These are phyloP conservation scores for Mandrillus leucophaeus DNA, from an alignment of 2,113 vertebrate species.

Conservation along the genomic window DNA sequence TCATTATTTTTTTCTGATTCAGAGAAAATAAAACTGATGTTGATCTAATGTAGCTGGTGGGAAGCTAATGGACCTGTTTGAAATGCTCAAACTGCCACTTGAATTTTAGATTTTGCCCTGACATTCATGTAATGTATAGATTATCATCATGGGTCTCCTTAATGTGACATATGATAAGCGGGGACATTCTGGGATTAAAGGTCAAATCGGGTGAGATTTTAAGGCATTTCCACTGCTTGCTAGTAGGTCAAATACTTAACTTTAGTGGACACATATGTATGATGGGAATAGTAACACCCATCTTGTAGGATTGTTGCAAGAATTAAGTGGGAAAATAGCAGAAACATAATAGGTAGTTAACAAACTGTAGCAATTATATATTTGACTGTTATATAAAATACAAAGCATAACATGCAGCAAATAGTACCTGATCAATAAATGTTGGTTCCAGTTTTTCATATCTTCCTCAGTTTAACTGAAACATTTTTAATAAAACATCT, in stretches of 20 bases:
- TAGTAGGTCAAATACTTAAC: neutral
- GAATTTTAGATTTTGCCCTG: conserved; percentile 4
- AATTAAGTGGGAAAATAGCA: neutral
- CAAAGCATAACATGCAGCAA: neutral
- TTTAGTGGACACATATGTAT: neutral
- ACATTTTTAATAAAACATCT: neutral
- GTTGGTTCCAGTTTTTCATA: neutral
- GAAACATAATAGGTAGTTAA: neutral
- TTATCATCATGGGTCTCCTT: neutral
- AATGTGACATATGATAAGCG: neutral
- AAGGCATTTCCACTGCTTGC: neutral
- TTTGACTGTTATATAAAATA: neutral
- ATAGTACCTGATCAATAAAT: neutral
- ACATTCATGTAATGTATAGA: neutral
- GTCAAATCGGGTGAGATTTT: neutral
- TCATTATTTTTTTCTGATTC: neutral
- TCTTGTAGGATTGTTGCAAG: neutral
- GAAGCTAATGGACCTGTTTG: neutral
- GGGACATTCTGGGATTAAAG: neutral
- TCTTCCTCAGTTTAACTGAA: neutral
- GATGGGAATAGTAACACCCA: neutral
- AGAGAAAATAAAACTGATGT: neutral
- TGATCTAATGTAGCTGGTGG: neutral
- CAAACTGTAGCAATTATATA: neutral
- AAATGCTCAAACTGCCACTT: neutral